Evolutionary conservation across 2,113 vertebrate species (phyloP).

Genomic region (Argyrosomus japonicus): DNA sequence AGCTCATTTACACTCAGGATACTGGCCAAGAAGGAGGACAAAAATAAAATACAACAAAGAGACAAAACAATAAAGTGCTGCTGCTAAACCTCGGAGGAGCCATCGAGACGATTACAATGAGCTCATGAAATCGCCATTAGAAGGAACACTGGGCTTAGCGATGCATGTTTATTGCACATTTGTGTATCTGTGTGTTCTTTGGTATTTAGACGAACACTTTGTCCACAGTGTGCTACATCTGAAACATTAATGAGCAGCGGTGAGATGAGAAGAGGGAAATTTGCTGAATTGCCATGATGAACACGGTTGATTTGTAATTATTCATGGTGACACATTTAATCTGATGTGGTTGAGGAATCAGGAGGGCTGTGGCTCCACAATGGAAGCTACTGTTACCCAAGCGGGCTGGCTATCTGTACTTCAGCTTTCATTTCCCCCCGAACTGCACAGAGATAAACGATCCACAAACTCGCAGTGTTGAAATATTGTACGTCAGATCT

Average conservation of each 20-base stretch:
- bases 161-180: constrained; percentile 46
- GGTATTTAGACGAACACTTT: constrained; percentile 50
- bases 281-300: constrained; percentile 52
- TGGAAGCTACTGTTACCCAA: constrained; percentile 16
- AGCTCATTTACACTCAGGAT: constrained; percentile 37
- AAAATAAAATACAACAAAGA: constrained; percentile 18
- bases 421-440: constrained; percentile 23
- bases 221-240: constrained; percentile 35
- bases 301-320: constrained; percentile 69
- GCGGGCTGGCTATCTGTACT: constrained; percentile 6
- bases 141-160: constrained; percentile 18
- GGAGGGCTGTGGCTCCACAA: constrained; percentile 18
- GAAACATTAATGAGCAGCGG: constrained; percentile 70
- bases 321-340: constrained; percentile 69
- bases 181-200: constrained; percentile 31
- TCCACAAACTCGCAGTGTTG: not conserved
- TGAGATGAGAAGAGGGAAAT: constrained; percentile 45
- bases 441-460: constrained; percentile 12
- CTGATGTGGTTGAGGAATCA: constrained; percentile 52
- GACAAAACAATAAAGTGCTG: constrained; percentile 15
- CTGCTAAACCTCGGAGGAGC: constrained; percentile 23
- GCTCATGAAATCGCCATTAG: constrained; percentile 54
- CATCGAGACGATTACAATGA: constrained; percentile 20
- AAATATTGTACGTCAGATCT: not conserved
- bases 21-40: constrained; percentile 5